These are phyloP conservation scores for Bombus confusus DNA, from an alignment of 1,140 invertebrate species.

Conservation along the genomic window DNA sequence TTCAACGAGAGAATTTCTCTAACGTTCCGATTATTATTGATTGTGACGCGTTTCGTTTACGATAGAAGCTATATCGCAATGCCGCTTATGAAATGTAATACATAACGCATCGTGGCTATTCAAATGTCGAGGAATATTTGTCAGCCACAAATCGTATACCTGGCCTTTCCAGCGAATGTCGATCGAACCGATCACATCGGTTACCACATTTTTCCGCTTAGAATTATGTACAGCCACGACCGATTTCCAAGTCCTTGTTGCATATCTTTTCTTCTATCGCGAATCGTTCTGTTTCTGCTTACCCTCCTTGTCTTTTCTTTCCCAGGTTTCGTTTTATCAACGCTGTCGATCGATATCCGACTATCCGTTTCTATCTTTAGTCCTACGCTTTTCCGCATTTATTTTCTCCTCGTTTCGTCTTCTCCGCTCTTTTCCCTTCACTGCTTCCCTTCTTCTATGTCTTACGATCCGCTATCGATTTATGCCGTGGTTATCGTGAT, in stretches of 20 bases:
- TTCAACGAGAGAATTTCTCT: too few species aligned
- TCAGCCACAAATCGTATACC: not conserved
- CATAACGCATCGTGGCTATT: not conserved
- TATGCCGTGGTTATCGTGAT: too few species aligned
- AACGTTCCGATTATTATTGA: too few species aligned
- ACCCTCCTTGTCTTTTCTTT: constrained; percentile 34
- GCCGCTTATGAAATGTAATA: constrained; percentile 8
- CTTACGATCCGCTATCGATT: too few species aligned
- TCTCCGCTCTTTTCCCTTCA: too few species aligned
- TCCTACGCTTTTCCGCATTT: constrained; percentile 19
- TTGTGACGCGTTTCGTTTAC: too few species aligned
- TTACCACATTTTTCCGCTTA: constrained; percentile 29
- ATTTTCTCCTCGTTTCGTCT: not conserved
- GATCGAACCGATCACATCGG: constrained; percentile 20
- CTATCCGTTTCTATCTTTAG: constrained; percentile 9
- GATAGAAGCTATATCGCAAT: not conserved
- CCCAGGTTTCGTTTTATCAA: constrained; percentile 20
- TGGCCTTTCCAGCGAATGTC: constrained; percentile 6
- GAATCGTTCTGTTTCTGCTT: constrained; percentile 48
- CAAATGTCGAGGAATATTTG: constrained; percentile 6
- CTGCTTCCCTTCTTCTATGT: too few species aligned
- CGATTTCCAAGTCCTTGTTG: constrained; percentile 47
- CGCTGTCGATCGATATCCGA: not conserved
- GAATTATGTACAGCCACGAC: constrained; percentile 13
- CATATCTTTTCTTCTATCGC: constrained; percentile 40